Conservation (phyloP, 2,113 vertebrate species). For the Platysteira castanea region DNA sequence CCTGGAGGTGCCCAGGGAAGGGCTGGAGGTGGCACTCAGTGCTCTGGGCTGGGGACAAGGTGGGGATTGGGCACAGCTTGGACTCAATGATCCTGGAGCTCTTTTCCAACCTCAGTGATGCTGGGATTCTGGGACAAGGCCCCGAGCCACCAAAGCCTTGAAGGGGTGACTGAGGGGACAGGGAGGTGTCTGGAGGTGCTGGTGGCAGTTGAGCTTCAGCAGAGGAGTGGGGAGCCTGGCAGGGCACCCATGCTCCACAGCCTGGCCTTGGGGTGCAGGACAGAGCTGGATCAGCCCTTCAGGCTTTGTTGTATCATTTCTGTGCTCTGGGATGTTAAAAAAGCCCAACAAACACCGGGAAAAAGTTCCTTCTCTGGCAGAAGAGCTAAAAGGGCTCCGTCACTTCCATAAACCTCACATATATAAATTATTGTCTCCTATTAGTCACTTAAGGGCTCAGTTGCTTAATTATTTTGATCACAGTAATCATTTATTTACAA, state of each 20-base stretch:
- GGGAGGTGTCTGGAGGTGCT: background rate
- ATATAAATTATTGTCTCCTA: background rate
- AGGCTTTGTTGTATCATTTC: background rate
- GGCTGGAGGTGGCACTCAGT: rapidly evolving
- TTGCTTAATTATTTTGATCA: slow-evolving; percentile 60
- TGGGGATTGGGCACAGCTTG: background rate
- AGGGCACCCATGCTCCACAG: rapidly evolving
- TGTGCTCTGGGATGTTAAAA: background rate
- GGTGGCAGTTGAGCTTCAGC: background rate
- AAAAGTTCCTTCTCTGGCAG: background rate
- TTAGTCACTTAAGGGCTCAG: slow-evolving; percentile 37
- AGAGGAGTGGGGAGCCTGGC: background rate
- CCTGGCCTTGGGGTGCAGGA: background rate
- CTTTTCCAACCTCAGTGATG: background rate
- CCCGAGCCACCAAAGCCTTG: background rate
- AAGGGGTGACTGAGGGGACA: background rate
- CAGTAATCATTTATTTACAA: slow-evolving; percentile 46
- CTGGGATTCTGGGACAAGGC: background rate
- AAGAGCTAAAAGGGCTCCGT: background rate
- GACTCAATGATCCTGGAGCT: background rate
- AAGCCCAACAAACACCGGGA: background rate
- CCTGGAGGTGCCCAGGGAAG: background rate
- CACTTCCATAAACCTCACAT: slow-evolving; percentile 23
- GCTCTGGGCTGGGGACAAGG: background rate
- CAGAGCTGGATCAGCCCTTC: background rate